Base-by-base conservation (phyloP, 2,888 invertebrate genomes). In the Alitta virens region DNA sequence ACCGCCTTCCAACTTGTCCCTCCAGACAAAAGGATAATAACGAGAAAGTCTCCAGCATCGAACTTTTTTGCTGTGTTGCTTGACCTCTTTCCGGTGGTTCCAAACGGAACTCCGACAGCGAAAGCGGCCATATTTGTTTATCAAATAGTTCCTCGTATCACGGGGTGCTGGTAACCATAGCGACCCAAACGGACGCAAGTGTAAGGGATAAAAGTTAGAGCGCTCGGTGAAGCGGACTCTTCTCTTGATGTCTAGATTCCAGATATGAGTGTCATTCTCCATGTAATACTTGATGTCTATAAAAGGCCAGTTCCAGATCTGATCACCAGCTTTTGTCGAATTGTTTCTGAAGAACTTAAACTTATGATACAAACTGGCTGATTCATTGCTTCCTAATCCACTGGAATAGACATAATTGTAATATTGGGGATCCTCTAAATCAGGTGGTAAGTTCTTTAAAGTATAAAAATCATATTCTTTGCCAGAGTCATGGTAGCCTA, bases 231-330 rank as follows among this genome's bases (percentile, higher is more conserved):
- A 14, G 25, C 43, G 40, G 2, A 21, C 25, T 3, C 59, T 40
- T 14, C 18, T 12, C 12, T 14, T 14, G 7, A 7, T 12, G 52
- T 59, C 59, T 2, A 59, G 40, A 7, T 40, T 59, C 59, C 59
- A 59, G 5, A 59, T 18, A 23, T 59, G 59, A 2, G 59, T 59
- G 23, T 27, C 26, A 23, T 59, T 59, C 24, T 59, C 59, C 18
- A n/a, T 23, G 52, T 59, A 59, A 23, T 59, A 59, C 42, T 59
- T 59, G 21, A 52, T 46, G n/a, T 59, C 59, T n/a, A 59, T 59
- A 24, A 40, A 59, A n/a, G 59, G 59, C 59, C 59, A 59, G 24
- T 51, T 59, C 59, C 59, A 59, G 14, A 52, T 14, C 2, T n/a
- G 21, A 5, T 49, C 26, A 5, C 59, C 59, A 7, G 59, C 59